A percentile compares a stretch with the other conserved stretches of the same genome.
Conservation (phyloP, 2,888 invertebrate species). For the Parnassius apollo region DNA sequence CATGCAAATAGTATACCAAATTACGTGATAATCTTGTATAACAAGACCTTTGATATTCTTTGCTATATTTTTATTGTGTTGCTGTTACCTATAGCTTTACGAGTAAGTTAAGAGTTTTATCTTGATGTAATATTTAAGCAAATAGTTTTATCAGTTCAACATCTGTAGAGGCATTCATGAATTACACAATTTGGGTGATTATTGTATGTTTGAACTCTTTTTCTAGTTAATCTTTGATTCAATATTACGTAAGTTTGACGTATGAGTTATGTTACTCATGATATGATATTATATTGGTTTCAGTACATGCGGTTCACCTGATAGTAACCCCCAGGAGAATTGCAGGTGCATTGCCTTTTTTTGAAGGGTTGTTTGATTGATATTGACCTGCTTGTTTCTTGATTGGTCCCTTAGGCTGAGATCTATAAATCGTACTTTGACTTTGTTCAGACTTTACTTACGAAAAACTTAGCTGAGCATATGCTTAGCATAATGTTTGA, state of each 20-base stretch:
- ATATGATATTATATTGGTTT: too few relatives aligned
- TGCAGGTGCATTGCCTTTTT: too few relatives aligned
- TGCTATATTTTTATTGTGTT: not conserved
- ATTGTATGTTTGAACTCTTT: slow-evolving; percentile 1
- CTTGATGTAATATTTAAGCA: not conserved
- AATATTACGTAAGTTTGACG: not conserved
- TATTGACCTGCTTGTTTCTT: too few relatives aligned
- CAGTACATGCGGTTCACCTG: too few relatives aligned
- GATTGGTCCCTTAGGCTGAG: too few relatives aligned
- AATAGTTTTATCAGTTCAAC: slow-evolving; percentile 3
- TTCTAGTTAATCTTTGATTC: not conserved
- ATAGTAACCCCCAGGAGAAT: too few relatives aligned
- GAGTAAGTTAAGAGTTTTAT: slow-evolving; percentile 8
- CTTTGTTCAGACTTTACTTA: too few relatives aligned
- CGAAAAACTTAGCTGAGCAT: too few relatives aligned
- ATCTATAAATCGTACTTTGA: too few relatives aligned
- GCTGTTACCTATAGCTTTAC: slow-evolving; percentile 1
- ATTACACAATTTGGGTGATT: not conserved
- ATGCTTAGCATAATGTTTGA: too few relatives aligned
- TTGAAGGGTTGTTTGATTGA: too few relatives aligned
- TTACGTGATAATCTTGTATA: slow-evolving; percentile 3
- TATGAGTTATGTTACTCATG: too few relatives aligned
- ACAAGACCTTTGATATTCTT: not conserved
- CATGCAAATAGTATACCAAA: slow-evolving; percentile 2
- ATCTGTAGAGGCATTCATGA: not conserved